Percentiles rank a stretch among this genome's conserved stretches.
Evolutionary conservation across 2,888 invertebrate species (phyloP).

Genomic region (Trichacis sp.): DNA sequence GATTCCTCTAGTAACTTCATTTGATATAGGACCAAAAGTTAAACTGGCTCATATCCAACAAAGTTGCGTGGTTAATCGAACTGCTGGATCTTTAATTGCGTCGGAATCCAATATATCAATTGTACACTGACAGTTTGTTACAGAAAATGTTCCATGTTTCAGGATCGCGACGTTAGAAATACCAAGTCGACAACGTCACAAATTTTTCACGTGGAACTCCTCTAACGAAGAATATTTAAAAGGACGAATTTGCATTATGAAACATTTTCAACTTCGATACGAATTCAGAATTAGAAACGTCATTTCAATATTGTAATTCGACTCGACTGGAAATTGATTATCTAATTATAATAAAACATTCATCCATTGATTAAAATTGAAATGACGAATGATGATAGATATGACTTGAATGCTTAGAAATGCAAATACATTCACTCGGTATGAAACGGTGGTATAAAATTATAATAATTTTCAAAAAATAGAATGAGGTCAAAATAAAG

Average conservation of each 20-base stretch:
- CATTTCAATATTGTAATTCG: too few species aligned
- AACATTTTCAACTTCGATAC: too few species aligned
- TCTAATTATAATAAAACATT: too few species aligned
- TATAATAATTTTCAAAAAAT: background rate
- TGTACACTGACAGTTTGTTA: background rate
- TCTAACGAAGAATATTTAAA: too few species aligned
- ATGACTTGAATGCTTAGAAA: background rate
- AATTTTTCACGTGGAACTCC: too few species aligned
- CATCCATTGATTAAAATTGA: background rate
- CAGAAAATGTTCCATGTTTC: background rate
- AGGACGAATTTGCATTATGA: too few species aligned
- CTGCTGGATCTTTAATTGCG: background rate
- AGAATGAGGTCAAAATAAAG: slow-evolving; percentile 1
- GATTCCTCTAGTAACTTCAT: too few species aligned
- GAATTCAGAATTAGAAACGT: too few species aligned
- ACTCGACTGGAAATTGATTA: too few species aligned
- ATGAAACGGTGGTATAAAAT: background rate
- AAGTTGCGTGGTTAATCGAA: background rate
- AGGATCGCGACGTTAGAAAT: background rate
- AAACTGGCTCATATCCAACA: background rate
- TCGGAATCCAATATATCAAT: background rate
- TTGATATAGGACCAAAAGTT: too few species aligned
- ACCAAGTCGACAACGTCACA: too few species aligned
- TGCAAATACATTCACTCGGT: slow-evolving; percentile 2
- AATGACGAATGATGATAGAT: background rate